Base-by-base conservation (phyloP, 2,888 invertebrate genomes). In the Heliconius sara region DNA sequence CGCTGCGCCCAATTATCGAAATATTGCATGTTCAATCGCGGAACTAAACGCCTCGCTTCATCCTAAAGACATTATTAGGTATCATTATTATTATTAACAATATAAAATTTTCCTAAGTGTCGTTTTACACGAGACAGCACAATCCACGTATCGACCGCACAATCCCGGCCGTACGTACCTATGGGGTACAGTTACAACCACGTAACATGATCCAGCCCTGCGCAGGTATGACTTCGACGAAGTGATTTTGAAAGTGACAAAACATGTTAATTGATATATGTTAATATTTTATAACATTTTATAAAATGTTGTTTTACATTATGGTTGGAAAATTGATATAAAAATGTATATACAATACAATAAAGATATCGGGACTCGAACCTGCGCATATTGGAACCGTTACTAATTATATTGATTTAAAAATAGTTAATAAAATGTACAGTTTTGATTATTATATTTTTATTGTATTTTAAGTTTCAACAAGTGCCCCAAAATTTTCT, bases 111-210 rank as follows among this genome's bases (percentile, higher is more conserved):
- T 67, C 72, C 75, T 67, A 78, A 79, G 83, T 80, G 79, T 81
- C 80, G 70, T 77, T 80, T 84, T 84, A 84, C 84, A 79, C 72
- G 78, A 81, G 74, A 83, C 82, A 83, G 82, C 84, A 83, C 82
- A 83, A 82, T 76, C 79, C 84, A 47, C 73, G 68, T 27, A 60
- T 70, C 67, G 74, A 87, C 87, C 87, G 85, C 88, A 88, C 76
- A 81, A 87, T 88, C 86, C 88, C 87, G 86, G 85, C 83, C 80
- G 77, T 83, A 80, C 43, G 80, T 83, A 60, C 60, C 60, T n/a
- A 12, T 4, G n/a, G 52, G n/a, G 79, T 85, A 65, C 72, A 57
- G 76, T 87, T 85, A 84, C 86, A 79, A 86, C 86, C 87, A 76
- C 87, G 87, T 81, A 83, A 87, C 82, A 43, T 71, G 84, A 87